Evolutionary conservation across 2,113 vertebrate genomes (phyloP), one percentile per base, ranked within the genome.

Genomic region (Castor canadensis): DNA sequence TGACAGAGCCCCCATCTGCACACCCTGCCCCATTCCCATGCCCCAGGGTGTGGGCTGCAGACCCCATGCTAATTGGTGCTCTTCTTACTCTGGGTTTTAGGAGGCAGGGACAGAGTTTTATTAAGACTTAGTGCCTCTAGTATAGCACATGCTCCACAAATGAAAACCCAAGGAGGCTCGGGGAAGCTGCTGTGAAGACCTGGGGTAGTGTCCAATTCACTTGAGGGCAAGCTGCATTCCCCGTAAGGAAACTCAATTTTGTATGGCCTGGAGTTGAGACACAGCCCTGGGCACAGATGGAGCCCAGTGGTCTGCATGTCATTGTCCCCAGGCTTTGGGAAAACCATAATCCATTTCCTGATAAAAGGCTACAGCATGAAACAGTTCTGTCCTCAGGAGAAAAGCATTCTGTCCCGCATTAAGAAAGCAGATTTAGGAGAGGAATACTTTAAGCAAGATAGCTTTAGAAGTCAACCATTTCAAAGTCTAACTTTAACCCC

Each of bases 31-130:
- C 1, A 8, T 9, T 35, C 49, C 69, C 0, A 24, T 58, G 10
- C 22, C 10, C 16, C 5, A 6, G 3, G 3, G n/a, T 6, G 35
- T 54, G 4, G 7, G 13, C 3, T 1, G 1, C 1, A 4, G 35
- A 11, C 80, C 64, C 64, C 10, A 2, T 17, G 12, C 69, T 38
- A 45, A 52, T 24, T n/a, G 28, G 28, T 6, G 28, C 9, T 73
- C 67, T 38, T 76, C 79, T 28, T 62, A 38, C 58, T 22, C 16
- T 0, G 0, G 52, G 43, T 13, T 47, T 38, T 28, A 6, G 20
- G 45, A 38, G 62, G 30, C 6, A 72, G 45, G n/a, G 54, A 24
- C 38, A 10, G 38, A 4, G 22, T 64, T 75, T 81, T 38, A 67
- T 40, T 45, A n/a, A 71, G 6, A 64, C 5, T 4, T 5, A 12